Percentiles rank a stretch among this genome's conserved stretches.
These are phyloP conservation scores for Tortricodes alternella DNA, from an alignment of 2,888 invertebrate species.

Conservation along the genomic window DNA sequence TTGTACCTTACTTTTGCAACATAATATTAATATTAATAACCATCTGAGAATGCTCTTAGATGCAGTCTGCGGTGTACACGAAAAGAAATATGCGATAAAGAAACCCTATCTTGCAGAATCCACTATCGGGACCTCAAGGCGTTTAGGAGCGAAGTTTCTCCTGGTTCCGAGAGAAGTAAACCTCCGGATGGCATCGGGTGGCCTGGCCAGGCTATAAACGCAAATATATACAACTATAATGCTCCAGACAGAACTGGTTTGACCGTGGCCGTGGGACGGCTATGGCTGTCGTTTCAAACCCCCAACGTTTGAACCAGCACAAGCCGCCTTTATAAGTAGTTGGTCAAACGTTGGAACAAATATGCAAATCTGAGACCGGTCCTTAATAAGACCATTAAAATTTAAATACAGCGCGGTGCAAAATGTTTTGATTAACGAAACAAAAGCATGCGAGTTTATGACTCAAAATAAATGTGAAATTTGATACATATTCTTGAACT, in stretches of 20 bases:
- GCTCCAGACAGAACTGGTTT: constrained; percentile 22
- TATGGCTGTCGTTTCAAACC: constrained; percentile 16
- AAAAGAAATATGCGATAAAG: no score
- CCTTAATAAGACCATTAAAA: constrained; percentile 17
- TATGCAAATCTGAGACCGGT: constrained; percentile 24
- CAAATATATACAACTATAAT: constrained; percentile 10
- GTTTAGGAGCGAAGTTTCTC: no score
- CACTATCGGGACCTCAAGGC: no score
- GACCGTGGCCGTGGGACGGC: constrained; percentile 9
- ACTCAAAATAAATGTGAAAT: constrained; percentile 2
- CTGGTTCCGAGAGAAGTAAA: not conserved
- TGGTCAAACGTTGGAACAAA: constrained; percentile 16
- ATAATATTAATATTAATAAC: no score
- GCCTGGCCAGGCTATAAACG: constrained; percentile 19
- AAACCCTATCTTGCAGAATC: no score
- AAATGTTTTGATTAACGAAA: constrained; percentile 28
- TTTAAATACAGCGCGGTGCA: constrained; percentile 10
- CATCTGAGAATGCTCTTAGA: no score
- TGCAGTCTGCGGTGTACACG: no score
- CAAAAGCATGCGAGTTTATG: not conserved
- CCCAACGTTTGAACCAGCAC: constrained; percentile 18
- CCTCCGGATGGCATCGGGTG: constrained; percentile 17
- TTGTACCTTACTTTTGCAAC: not conserved
- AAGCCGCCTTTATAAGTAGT: not conserved
- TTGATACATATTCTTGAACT: not conserved